Evolutionary conservation across 2,113 vertebrate genomes (phyloP).

Genomic region (Centrocercus urophasianus): DNA sequence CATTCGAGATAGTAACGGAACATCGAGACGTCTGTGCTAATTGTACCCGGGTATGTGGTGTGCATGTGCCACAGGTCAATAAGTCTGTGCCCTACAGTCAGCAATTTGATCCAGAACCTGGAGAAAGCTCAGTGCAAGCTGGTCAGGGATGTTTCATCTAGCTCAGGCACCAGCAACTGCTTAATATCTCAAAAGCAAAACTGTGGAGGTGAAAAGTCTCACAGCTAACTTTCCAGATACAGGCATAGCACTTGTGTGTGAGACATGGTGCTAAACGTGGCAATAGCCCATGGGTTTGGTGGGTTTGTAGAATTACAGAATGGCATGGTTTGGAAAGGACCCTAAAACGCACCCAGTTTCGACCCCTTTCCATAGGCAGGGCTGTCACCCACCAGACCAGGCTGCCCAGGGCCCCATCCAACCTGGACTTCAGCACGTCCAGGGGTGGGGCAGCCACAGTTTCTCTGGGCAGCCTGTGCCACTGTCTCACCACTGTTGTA

Average conservation of each 20-base stretch:
- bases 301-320: background rate
- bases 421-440: background rate
- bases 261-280: background rate
- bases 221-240: background rate
- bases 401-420: background rate
- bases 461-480: background rate
- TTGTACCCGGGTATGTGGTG: background rate
- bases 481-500: background rate
- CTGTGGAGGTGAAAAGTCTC: background rate
- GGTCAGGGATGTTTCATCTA: background rate
- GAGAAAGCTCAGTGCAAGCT: background rate
- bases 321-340: background rate
- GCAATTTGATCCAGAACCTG: background rate
- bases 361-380: background rate
- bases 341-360: background rate
- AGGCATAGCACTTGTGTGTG: accelerated
- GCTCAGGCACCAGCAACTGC: background rate
- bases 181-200: background rate
- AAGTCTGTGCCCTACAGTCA: background rate
- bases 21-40: background rate
- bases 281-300: background rate
- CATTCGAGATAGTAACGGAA: background rate
- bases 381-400: background rate
- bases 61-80: background rate
- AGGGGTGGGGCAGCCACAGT: background rate